Evolutionary conservation across 2,888 invertebrate species (phyloP), one percentile per base, ranked within the genome.

Genomic region (Diarsia rubi): DNA sequence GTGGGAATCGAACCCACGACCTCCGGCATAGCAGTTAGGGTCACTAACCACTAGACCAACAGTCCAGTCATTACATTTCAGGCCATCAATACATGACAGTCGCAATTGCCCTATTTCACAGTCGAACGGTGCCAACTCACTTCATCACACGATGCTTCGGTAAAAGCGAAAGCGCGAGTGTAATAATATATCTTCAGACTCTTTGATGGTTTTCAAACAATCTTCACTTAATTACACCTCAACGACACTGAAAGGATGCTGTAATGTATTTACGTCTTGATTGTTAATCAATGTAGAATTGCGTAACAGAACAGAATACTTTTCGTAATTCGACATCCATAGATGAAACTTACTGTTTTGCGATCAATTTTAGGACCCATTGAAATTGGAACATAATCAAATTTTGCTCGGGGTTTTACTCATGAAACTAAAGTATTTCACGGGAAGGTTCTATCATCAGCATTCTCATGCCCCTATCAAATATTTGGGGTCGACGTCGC

Each of bases 31-130:
- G n/a, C n/a, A n/a, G n/a, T n/a, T n/a, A n/a, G n/a, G n/a, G n/a
- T n/a, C n/a, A n/a, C n/a, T n/a, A n/a, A n/a, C n/a, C n/a, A n/a
- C n/a, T n/a, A n/a, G n/a, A n/a, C n/a, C n/a, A n/a, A n/a, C n/a
- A n/a, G n/a, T n/a, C n/a, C n/a, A n/a, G n/a, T n/a, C n/a, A n/a
- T n/a, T n/a, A n/a, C n/a, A n/a, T n/a, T n/a, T n/a, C n/a, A n/a
- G n/a, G n/a, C n/a, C n/a, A n/a, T n/a, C n/a, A 67, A 45, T 59
- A 69, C 27, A 67, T 57, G 37, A n/a, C 47, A 67, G 21, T 68
- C 52, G 59, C 63, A 75, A 84, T 80, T 73, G 69, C 57, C 60
- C 69, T 42, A 82, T 80, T 84, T 84, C n/a, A 75, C 72, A 80
- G 72, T 57, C 67, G 81, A 80, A 37, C 63, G 67, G 64, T 84